Evolutionary conservation across 2,888 invertebrate genomes (phyloP).

Genomic region (Tuberolachnus salignus): DNA sequence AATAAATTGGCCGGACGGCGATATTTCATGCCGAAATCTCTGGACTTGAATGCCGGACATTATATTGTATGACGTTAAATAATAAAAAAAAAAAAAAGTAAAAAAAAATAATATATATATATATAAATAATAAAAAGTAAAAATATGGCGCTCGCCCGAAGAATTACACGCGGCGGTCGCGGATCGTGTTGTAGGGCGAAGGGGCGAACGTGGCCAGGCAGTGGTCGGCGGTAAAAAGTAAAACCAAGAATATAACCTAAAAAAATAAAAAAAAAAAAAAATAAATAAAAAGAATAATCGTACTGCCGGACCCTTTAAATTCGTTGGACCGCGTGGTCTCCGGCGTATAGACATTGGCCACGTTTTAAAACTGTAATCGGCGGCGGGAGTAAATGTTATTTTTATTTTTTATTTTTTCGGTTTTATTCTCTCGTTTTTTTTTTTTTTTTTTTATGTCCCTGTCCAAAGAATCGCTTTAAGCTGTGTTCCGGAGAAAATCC

Average conservation of each 20-base stretch:
- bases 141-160: slow-evolving; percentile 7
- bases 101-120: too few relatives aligned
- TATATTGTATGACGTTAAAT: slow-evolving; percentile 22
- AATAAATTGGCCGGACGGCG: slow-evolving; percentile 34
- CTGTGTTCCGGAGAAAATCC: neutral
- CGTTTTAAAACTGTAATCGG: slow-evolving; percentile 42
- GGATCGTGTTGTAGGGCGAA: neutral
- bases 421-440: neutral
- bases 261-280: slow-evolving; percentile 13
- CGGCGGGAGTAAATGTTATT: too few relatives aligned
- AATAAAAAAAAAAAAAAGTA: too few relatives aligned
- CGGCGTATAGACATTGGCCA: slow-evolving; percentile 25
- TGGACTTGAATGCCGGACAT: slow-evolving; percentile 46
- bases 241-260: slow-evolving; percentile 36
- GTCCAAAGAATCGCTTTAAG: neutral
- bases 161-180: slow-evolving; percentile 31
- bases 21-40: slow-evolving; percentile 49
- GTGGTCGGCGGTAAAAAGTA: slow-evolving; percentile 1
- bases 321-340: slow-evolving; percentile 39
- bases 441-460: neutral
- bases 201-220: too few relatives aligned
- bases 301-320: slow-evolving; percentile 40
- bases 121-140: neutral
- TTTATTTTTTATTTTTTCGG: neutral
- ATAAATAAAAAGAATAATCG: slow-evolving; percentile 39